Base-by-base conservation (phyloP, 2,888 invertebrate genomes). In the Caenorhabditis japonica region DNA sequence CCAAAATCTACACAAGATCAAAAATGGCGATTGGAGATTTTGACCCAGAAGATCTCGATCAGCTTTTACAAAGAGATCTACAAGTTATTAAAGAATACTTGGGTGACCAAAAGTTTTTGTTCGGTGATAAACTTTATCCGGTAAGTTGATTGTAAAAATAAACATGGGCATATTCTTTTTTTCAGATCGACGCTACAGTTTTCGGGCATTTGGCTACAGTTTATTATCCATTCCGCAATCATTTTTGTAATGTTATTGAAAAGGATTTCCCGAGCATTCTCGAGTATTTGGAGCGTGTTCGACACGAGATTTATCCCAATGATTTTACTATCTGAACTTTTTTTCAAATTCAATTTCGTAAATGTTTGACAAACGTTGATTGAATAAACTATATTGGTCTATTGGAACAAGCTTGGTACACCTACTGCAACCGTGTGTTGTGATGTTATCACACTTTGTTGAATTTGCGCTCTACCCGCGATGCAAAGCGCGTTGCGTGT, bases 51-150 rank as follows among this genome's bases (percentile, higher is more conserved):
- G 64, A 64, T 3, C 21, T 64, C 15, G 47, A 55, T 4, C 47
- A 55, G 3, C 33, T 55, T 34, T 38, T 64, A 1, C 27, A 64
- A n/a, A 64, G 41, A 47, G 64, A 64, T 41, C 55, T 64, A 2
- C 30, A 55, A 12, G 49, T 41, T 0, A 64, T 64, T 34, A 55
- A 64, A 34, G 52, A 55, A 13, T 33, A 23, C 15, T 27, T 64
- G 23, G 55, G 49, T 23, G 64, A 94, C n/a, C 62, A 94, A 89
- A 93, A 93, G 36, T 97, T 94, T 91, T 94, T 96, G 91, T 94
- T 96, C 88, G 96, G 97, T 58, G 94, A 95, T 88, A 93, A 94
- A 88, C 94, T 95, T 36, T 93, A 94, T 82, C 92, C 92, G 88
- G 94, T 94, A 89, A 13, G 1, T n/a, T n/a, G n/a, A n/a, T n/a